A percentile compares a stretch with the other conserved stretches of the same genome.
Conservation (phyloP, 2,797 vertebrate species). For the Petrocephalus schoutedeni region DNA sequence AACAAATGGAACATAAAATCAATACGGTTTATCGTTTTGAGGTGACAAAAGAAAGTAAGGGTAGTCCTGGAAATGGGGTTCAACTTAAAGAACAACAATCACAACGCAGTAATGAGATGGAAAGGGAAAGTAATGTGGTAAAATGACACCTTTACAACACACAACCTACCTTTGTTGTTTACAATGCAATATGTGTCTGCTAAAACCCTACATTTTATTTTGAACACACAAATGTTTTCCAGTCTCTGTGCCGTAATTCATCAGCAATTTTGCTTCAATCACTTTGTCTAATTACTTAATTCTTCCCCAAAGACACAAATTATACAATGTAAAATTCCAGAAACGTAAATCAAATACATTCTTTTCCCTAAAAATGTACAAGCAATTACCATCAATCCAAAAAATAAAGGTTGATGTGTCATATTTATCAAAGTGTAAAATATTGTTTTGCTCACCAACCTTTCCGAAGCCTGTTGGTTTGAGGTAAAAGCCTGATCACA, state of each 20-base stretch:
- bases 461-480: constrained; percentile 83
- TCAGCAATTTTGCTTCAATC: not conserved
- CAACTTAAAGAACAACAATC: constrained; percentile 47
- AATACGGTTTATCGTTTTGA: constrained; percentile 59
- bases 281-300: not conserved
- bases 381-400: constrained; percentile 83
- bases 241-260: not conserved
- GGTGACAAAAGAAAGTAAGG: constrained; percentile 52
- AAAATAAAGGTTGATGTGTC: constrained; percentile 77
- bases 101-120: not conserved
- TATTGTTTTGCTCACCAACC: constrained; percentile 71
- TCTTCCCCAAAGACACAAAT: not conserved
- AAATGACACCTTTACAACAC: constrained; percentile 67
- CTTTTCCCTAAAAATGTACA: constrained; percentile 50
- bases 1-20: constrained; percentile 59
- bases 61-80: constrained; percentile 64
- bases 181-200: constrained; percentile 9
- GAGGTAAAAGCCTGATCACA: constrained; percentile 78
- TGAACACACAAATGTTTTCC: not conserved
- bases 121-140: constrained; percentile 61
- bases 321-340: not conserved
- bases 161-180: constrained; percentile 80
- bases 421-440: constrained; percentile 59
- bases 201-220: not conserved
- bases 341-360: not conserved